Evolutionary conservation across 1,140 invertebrate genomes (phyloP), one percentile per base, ranked within the genome.

Genomic region (Danaus melanippus): DNA sequence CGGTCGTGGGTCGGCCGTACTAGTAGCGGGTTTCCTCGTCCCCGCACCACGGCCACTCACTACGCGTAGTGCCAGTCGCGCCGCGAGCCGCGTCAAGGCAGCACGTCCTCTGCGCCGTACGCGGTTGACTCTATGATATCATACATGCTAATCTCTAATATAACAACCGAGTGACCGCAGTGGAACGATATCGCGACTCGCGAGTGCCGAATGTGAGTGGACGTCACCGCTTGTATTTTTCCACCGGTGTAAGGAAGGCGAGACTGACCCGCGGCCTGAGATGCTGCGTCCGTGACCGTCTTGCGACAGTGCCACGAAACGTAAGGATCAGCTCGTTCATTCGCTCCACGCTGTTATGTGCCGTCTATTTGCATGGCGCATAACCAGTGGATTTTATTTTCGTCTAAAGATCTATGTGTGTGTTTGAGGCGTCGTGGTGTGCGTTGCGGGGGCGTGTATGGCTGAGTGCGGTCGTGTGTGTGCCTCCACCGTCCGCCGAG

Each of bases 351-450:
- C 62, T 72, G 67, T 62, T 65, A 67, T 79, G 73, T 68, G 69
- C 69, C 71, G 71, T 68, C 81, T 83, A 84, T 84, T 86, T 80
- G 83, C 83, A 84, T 82, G 79, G 78, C 78, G 76, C 79, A 84
- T 83, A 60, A 81, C 76, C 78, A 82, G 79, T 83, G 79, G 72
- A 79, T 86, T 85, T 86, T 86, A 86, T 86, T 86, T 86, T 86
- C 76, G 83, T 86, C 81, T 84, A 72, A 74, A 57, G 57, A 62
- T 51, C 66, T 58, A 56, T 75, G 73, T 78, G 79, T 79, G 79
- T 64, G 78, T n/a, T n/a, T 76, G 73, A 50, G 61, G 62, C 60
- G 65, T 40, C 67, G 39, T 62, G 72, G 69, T 73, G 71, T 62
- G 75, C 53, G 60, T 44, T 48, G 69, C 11, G 60, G 51, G 69